Percentiles rank a stretch among this genome's conserved stretches.
Evolutionary conservation across 2,113 vertebrate genomes (phyloP).

Genomic region (Todiramphus saurophagus): DNA sequence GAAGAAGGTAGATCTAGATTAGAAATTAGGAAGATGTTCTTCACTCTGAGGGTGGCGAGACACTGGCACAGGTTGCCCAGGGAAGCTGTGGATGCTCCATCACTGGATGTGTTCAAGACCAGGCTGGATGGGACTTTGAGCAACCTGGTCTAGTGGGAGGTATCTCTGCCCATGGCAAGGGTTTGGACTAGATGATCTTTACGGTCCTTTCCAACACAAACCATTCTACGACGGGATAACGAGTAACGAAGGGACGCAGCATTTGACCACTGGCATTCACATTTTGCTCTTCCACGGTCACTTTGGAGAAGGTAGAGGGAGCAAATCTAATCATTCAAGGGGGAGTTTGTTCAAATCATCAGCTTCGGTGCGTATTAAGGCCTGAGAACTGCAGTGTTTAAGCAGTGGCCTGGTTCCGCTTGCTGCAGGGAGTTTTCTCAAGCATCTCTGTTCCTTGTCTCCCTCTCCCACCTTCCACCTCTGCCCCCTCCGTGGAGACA

Average conservation of each 20-base stretch:
- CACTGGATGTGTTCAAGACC: no score
- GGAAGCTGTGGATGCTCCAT: no score
- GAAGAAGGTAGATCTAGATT: no score
- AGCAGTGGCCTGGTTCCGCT: neutral
- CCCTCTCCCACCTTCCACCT: neutral
- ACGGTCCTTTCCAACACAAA: neutral
- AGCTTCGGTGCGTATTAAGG: neutral
- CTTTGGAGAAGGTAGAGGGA: fast-evolving
- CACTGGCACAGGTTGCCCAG: no score
- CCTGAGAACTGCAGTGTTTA: neutral
- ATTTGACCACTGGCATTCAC: neutral
- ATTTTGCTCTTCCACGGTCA: neutral
- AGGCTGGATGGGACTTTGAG: no score
- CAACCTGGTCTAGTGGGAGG: no score
- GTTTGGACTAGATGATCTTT: no score
- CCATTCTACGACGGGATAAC: neutral
- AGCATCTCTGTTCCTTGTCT: neutral
- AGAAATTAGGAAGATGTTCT: no score
- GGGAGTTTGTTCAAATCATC: neutral
- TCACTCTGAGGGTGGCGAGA: no score
- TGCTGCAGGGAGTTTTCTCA: neutral
- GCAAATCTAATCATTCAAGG: neutral
- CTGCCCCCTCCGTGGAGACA: neutral
- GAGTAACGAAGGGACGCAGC: neutral
- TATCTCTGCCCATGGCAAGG: no score